These are phyloP conservation scores for Pachyuromys duprasi DNA, from an alignment of 2,797 vertebrate genomes.

Conservation along the genomic window DNA sequence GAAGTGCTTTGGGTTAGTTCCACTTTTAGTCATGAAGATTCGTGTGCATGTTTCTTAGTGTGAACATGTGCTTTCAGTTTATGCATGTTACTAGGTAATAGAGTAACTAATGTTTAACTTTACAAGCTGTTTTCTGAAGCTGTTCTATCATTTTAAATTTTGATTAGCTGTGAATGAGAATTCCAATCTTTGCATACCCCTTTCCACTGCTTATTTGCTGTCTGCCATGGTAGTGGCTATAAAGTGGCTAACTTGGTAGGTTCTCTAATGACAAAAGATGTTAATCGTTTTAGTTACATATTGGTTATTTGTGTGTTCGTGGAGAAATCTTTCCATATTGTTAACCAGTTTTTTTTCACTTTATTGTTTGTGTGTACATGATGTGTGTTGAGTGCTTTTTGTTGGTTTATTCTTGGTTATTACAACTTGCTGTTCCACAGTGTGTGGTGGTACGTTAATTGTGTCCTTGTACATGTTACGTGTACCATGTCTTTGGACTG, in stretches of 20 bases:
- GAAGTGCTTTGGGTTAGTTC: background rate
- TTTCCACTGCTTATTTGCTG: background rate
- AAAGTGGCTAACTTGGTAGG: background rate
- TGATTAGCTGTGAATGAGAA: background rate
- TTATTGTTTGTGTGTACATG: background rate
- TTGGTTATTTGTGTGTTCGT: background rate
- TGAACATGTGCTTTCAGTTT: background rate
- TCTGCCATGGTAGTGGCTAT: background rate
- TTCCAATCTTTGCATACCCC: background rate
- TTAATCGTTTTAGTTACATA: background rate
- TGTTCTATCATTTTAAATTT: background rate
- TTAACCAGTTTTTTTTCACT: background rate
- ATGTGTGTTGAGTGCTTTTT: background rate
- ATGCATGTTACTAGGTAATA: background rate
- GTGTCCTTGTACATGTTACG: background rate
- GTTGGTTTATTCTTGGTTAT: background rate
- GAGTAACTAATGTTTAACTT: background rate
- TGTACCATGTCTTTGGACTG: background rate
- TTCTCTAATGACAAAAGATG: background rate
- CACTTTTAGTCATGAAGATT: background rate
- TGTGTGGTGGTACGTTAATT: background rate
- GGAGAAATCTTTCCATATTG: background rate
- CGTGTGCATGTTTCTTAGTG: background rate
- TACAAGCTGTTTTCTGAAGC: background rate
- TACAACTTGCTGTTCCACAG: background rate